phyloP scores from a whole-genome alignment of 2,888 invertebrate genomes.

The Calephelis perditalis region DNA sequence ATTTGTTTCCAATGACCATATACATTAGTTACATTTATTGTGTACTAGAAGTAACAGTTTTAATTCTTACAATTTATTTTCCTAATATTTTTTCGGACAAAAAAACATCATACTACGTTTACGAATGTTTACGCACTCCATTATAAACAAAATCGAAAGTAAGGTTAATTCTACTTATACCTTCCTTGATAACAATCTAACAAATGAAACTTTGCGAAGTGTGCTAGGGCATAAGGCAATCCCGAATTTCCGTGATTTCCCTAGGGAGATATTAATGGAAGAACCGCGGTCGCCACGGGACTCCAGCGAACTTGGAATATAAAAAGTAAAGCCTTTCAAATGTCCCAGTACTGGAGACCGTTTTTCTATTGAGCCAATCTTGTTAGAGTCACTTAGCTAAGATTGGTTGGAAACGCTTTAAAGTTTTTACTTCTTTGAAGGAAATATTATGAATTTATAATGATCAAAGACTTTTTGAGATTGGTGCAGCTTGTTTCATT shows the following conservation, averaged over 20 bases:
- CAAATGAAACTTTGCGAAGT: slow-evolving; percentile 31
- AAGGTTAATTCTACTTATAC: slow-evolving; percentile 29
- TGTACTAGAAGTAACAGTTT: too few relatives aligned
- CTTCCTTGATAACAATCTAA: slow-evolving; percentile 28
- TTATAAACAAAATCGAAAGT: too few relatives aligned
- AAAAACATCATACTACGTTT: too few relatives aligned
- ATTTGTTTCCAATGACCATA: too few relatives aligned
- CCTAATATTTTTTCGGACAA: too few relatives aligned
- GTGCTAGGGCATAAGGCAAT: slow-evolving; percentile 31
- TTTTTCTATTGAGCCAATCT: slow-evolving; percentile 29
- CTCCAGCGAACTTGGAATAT: slow-evolving; percentile 26
- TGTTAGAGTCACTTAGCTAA: slow-evolving; percentile 23
- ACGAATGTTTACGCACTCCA: too few relatives aligned
- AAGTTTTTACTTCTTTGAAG: slow-evolving; percentile 13
- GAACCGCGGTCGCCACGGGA: slow-evolving; percentile 29
- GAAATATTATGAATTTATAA: not conserved
- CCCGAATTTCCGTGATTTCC: slow-evolving; percentile 34
- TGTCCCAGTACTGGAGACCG: slow-evolving; percentile 23
- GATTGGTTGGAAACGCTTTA: slow-evolving; percentile 20
- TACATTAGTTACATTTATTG: too few relatives aligned
- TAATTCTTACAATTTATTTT: too few relatives aligned
- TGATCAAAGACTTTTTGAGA: not conserved
- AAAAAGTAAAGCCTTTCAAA: slow-evolving; percentile 29
- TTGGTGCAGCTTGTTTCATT: not conserved
- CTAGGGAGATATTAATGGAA: slow-evolving; percentile 32